Conservation (phyloP, 2,888 invertebrate species). For the Philaethria dido region DNA sequence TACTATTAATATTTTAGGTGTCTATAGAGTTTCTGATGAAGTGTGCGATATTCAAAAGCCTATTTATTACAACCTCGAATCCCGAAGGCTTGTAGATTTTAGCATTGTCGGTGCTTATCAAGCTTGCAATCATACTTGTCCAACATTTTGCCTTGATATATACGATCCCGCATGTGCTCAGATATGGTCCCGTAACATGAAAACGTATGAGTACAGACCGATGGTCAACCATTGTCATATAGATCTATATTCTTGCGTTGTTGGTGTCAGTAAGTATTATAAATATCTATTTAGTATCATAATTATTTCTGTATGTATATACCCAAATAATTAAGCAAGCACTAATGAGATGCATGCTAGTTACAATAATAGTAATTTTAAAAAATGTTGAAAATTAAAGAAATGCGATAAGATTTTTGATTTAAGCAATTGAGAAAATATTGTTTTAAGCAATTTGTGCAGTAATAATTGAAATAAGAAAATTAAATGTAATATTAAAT, state of each 20-base stretch:
- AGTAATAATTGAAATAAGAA: no score
- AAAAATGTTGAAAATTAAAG: no score
- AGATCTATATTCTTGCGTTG: slow-evolving; percentile 69
- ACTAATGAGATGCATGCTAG: no score
- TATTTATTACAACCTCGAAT: slow-evolving; percentile 15
- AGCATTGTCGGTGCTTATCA: slow-evolving; percentile 66
- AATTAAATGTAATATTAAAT: no score
- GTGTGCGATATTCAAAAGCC: slow-evolving; percentile 50
- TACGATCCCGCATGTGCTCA: slow-evolving; percentile 71
- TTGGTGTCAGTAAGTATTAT: slow-evolving; percentile 65
- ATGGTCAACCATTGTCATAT: slow-evolving; percentile 78
- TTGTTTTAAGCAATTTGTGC: no score
- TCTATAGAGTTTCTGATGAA: slow-evolving; percentile 52
- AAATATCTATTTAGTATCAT: no score
- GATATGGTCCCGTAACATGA: slow-evolving; percentile 55
- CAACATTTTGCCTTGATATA: slow-evolving; percentile 66
- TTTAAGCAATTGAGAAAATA: no score
- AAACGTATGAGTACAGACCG: slow-evolving; percentile 46
- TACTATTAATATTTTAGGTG: slow-evolving; percentile 49
- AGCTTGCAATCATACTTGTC: slow-evolving; percentile 73
- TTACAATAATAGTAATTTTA: no score
- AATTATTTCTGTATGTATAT: no score
- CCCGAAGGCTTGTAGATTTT: slow-evolving; percentile 61
- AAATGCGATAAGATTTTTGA: no score
- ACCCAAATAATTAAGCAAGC: no score